Percentiles rank a stretch among this genome's conserved stretches.
Evolutionary conservation across 2,113 vertebrate genomes (phyloP).

Genomic region (Aepyceros melampus): DNA sequence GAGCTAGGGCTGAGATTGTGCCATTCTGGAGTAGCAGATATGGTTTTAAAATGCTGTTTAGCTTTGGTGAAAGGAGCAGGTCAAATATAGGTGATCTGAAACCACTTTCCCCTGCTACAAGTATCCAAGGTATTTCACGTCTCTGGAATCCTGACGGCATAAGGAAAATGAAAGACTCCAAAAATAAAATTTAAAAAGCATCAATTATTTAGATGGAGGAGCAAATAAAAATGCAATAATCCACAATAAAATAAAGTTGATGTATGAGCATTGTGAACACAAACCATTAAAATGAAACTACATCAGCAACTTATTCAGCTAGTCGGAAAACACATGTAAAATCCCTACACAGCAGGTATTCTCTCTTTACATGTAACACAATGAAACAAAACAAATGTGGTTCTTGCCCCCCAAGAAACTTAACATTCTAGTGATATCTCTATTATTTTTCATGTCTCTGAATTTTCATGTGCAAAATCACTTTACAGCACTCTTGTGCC

Average conservation of each 20-base stretch:
- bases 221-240: not conserved
- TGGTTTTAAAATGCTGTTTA: not conserved
- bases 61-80: not conserved
- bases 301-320: not conserved
- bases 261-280: not conserved
- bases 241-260: not conserved
- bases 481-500: not conserved
- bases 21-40: rapidly evolving
- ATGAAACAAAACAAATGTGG: not conserved
- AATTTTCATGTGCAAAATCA: not conserved
- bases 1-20: not conserved
- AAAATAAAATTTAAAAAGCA: not conserved
- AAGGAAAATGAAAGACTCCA: not conserved
- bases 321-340: not conserved
- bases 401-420: not conserved
- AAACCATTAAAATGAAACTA: not conserved
- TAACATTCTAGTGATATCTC: not conserved
- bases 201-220: not conserved
- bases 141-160: not conserved
- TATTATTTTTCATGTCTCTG: not conserved
- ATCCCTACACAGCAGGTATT: not conserved
- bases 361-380: not conserved
- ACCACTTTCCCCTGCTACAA: not conserved
- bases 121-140: not conserved
- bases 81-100: not conserved